Evolutionary conservation across 2,797 vertebrate genomes (phyloP), one percentile per base, ranked within the genome.

Genomic region (Danio choprae): DNA sequence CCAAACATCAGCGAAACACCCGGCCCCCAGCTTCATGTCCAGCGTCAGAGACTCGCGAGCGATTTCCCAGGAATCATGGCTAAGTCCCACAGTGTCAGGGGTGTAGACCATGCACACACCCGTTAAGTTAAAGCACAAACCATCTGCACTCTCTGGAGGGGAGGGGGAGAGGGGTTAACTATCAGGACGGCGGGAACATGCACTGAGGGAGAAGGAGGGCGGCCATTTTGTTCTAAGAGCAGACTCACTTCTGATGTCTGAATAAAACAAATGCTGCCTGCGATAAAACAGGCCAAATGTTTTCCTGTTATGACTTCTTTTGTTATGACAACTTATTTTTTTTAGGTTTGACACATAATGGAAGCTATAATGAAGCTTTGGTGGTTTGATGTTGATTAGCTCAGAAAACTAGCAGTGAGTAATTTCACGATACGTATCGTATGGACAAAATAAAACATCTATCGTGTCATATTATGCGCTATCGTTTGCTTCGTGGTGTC

Each of bases 1-100:
- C 95, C 96, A 99, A 88, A 99, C 98, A 91, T 98, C 96, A 92
- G 97, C 97, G 93, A 99, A 99, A 96, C 97, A 98, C 90, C 98
- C 98, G 84, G 97, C 96, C 89, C 97, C 98, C 90, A 99, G 95
- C 94, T 97, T 98, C 92, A 95, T 89, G 84, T 97, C 92, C 95
- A 98, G 91, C 91, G 84, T 91, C 90, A 99, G 94, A 76, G 95
- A 89, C 81, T 92, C 91, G 86, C 97, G 96, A 92, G 89, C 87
- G 92, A 99, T 95, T 95, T 99, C 98, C 98, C 97, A 99, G 92
- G 96, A 94, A 95, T 99, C 98, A 89, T 98, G 97, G 95, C 94
- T 92, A 95, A 99, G 96, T 94, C 98, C 98, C 93, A 96, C 86
- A 91, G 97, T 99, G 93, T 98, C 96, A 89, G 98, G 98, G 87